Conservation (phyloP, 2,113 vertebrate species). For the Phylloscopus trochiloides region DNA sequence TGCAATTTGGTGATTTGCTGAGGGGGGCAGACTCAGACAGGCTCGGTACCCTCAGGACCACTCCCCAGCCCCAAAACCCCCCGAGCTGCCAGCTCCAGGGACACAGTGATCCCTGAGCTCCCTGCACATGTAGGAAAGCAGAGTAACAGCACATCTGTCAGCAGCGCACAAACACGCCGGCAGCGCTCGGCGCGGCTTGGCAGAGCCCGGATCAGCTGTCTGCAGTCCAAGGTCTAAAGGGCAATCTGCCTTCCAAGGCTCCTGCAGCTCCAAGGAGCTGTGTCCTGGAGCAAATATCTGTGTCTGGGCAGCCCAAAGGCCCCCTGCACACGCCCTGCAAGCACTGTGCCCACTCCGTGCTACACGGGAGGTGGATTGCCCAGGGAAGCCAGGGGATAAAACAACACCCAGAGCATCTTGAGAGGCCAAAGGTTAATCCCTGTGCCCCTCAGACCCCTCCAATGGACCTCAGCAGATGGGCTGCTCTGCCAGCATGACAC, state of each 20-base stretch:
- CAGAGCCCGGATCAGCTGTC: background rate
- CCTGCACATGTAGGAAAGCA: background rate
- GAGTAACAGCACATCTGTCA: background rate
- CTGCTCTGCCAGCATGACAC: background rate
- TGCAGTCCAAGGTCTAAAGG: slow-evolving; percentile 40
- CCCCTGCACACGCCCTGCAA: fast-evolving
- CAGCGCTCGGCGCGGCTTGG: fast-evolving
- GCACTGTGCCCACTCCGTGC: fast-evolving
- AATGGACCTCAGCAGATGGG: fast-evolving
- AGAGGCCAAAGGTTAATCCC: background rate
- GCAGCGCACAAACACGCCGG: background rate
- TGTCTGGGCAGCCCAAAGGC: background rate
- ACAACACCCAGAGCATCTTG: fast-evolving
- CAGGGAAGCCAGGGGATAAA: background rate
- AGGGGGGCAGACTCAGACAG: background rate
- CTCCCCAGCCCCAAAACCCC: background rate
- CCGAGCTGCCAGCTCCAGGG: background rate
- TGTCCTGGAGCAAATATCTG: background rate
- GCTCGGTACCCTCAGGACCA: background rate
- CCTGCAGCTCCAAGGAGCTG: background rate
- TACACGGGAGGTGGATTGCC: background rate
- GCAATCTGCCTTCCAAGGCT: background rate
- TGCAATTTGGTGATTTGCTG: background rate
- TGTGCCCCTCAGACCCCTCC: background rate
- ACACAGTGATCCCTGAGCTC: background rate